A percentile compares a stretch with the other conserved stretches of the same genome.
These are phyloP conservation scores for Axis porcinus DNA, from an alignment of 2,113 vertebrate genomes.

Conservation along the genomic window DNA sequence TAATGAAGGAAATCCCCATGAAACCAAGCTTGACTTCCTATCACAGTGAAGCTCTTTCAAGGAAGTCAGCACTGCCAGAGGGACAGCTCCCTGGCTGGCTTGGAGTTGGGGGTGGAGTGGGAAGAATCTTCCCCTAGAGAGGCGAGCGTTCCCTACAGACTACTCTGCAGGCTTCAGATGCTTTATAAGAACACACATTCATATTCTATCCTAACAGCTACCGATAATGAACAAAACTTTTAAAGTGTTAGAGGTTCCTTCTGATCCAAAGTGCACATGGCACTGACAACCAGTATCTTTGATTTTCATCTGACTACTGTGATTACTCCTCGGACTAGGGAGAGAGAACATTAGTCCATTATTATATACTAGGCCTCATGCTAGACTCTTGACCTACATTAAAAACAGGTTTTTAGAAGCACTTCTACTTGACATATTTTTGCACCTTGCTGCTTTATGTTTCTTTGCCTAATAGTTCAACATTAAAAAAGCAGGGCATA, in stretches of 20 bases:
- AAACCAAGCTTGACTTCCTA: neutral
- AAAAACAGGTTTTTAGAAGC: neutral
- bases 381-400: neutral
- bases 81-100: conserved; percentile 48
- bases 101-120: accelerated
- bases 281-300: neutral
- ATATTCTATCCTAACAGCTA: neutral
- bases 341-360: neutral
- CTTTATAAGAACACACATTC: neutral
- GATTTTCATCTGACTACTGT: neutral
- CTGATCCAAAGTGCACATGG: neutral
- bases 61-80: neutral
- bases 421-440: neutral
- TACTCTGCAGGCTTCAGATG: neutral
- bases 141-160: neutral
- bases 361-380: neutral
- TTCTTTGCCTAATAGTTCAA: conserved; percentile 14
- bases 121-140: neutral
- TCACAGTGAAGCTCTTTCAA: neutral
- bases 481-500: neutral
- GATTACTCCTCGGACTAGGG: neutral
- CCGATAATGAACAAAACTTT: neutral
- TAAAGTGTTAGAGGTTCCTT: neutral
- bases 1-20: neutral
- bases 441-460: neutral